phyloP scores from a whole-genome alignment of 2,888 invertebrate genomes.

The Cheilosia vernalis region DNA sequence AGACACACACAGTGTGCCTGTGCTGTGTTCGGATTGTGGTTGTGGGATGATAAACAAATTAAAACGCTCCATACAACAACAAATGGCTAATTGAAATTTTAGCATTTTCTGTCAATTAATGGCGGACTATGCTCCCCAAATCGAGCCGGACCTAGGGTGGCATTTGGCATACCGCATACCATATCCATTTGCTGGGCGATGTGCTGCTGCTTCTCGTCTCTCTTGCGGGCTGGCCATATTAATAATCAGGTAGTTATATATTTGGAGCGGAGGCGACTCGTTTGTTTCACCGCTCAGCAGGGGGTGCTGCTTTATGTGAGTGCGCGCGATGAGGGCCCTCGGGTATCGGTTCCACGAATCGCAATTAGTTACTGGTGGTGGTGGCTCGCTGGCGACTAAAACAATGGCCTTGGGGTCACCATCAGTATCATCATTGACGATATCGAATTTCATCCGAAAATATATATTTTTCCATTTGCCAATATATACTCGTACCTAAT shows the following conservation, averaged over 20 bases:
- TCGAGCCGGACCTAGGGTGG: constrained; percentile 58
- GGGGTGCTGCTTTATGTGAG: constrained; percentile 71
- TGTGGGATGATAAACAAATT: constrained; percentile 72
- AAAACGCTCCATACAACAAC: constrained; percentile 44
- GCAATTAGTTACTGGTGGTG: constrained; percentile 62
- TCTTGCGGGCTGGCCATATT: constrained; percentile 59
- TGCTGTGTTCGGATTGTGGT: not conserved
- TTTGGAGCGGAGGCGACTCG: constrained; percentile 75
- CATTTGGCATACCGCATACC: constrained; percentile 3
- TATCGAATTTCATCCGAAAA: constrained; percentile 67
- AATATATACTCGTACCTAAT: constrained; percentile 26
- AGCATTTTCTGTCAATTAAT: constrained; percentile 72
- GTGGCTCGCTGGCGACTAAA: constrained; percentile 42
- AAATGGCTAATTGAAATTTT: constrained; percentile 71
- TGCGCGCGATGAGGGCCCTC: constrained; percentile 46
- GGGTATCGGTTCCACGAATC: constrained; percentile 72
- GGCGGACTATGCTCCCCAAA: constrained; percentile 18
- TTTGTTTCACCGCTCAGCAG: constrained; percentile 71
- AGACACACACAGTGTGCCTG: not conserved
- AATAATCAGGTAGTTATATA: constrained; percentile 75
- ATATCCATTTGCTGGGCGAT: not conserved
- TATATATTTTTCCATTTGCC: constrained; percentile 5
- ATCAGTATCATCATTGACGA: constrained; percentile 50
- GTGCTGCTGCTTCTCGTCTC: constrained; percentile 36
- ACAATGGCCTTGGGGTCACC: constrained; percentile 73